Evolutionary conservation across 2,888 invertebrate species (phyloP), one percentile per base, ranked within the genome.

Genomic region (Teinopalpus imperialis): DNA sequence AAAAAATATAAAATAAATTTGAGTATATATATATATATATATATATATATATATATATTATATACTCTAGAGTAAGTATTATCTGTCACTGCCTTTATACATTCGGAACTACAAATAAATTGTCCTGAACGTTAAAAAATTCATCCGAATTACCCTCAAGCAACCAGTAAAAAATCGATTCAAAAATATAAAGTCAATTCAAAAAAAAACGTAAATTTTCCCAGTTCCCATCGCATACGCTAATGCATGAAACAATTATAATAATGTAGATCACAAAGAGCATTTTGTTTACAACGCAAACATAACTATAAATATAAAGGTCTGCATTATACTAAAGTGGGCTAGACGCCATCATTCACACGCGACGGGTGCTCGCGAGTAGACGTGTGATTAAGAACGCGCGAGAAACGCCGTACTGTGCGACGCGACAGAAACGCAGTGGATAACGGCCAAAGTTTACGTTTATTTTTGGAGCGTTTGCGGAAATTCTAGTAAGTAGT

Each of bases 361-460:
- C 40, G 37, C 31, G 13, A 3, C 5, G 16, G 7, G 18, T 26
- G 36, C 6, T 27, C 14, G 32, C 14, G 26, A 3, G 4, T 16
- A 27, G 16, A 9, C 42, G 42, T 41, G 40, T 29, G 40, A 6
- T 32, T 18, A 20, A 4, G 3, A 21, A 34, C 35, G 35, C 24
- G 2, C 23, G 14, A 13, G n/a, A 36, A 36, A 34, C 21, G 32
- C 32, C 32, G 18, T 8, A 9, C n/a, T 32, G 7, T 32, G 8
- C 4, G 5, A 20, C 10, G n/a, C 14, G 12, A 12, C 12, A n/a
- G 13, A 13, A 5, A 16, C 16, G 26, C 29, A 43, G 48, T 48
- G 48, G 48, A 44, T 7, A 8, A 12, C 24, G 23, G 50, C 50
- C 50, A 50, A 50, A 43, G 42, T 27, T 34, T 32, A 31, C 21